A percentile compares a stretch with the other conserved stretches of the same genome.
Conservation (phyloP, 2,888 invertebrate species). For the Hemicrepidius hirtus region DNA sequence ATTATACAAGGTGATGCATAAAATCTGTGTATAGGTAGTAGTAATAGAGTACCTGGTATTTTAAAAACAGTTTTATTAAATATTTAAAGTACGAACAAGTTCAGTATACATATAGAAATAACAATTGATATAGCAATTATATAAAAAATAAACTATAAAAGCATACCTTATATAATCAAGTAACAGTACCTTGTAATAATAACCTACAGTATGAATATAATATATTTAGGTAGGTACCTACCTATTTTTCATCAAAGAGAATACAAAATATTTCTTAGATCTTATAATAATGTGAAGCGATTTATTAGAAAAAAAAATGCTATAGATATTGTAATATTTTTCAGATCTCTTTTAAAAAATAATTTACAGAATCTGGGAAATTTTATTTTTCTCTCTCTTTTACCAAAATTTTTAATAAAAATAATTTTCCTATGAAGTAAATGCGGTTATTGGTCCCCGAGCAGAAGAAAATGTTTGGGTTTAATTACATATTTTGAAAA, state of each 20-base stretch:
- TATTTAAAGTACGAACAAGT: slow-evolving; percentile 51
- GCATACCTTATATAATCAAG: slow-evolving; percentile 28
- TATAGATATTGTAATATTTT: slow-evolving; percentile 16
- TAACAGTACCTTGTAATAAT: slow-evolving; percentile 38
- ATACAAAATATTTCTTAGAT: slow-evolving; percentile 39
- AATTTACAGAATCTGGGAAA: no score
- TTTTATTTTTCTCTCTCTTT: no score
- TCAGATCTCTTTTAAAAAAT: not conserved
- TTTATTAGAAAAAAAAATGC: slow-evolving; percentile 7
- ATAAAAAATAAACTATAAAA: slow-evolving; percentile 50
- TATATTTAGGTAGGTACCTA: not conserved
- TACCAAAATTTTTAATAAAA: no score
- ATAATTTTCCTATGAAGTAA: no score
- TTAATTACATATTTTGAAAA: no score
- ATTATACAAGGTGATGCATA: no score
- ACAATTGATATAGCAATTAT: slow-evolving; percentile 45
- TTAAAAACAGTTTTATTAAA: slow-evolving; percentile 52
- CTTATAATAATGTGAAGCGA: slow-evolving; percentile 35
- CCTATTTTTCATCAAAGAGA: slow-evolving; percentile 37
- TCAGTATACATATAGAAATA: slow-evolving; percentile 52
- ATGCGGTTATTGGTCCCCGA: no score
- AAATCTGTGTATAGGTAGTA: no score
- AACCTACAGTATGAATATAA: slow-evolving; percentile 35
- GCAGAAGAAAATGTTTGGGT: no score
- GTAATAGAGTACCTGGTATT: slow-evolving; percentile 3